Evolutionary conservation across 2,113 vertebrate species (phyloP), one percentile per base, ranked within the genome.

Genomic region (Nannospalax galili): DNA sequence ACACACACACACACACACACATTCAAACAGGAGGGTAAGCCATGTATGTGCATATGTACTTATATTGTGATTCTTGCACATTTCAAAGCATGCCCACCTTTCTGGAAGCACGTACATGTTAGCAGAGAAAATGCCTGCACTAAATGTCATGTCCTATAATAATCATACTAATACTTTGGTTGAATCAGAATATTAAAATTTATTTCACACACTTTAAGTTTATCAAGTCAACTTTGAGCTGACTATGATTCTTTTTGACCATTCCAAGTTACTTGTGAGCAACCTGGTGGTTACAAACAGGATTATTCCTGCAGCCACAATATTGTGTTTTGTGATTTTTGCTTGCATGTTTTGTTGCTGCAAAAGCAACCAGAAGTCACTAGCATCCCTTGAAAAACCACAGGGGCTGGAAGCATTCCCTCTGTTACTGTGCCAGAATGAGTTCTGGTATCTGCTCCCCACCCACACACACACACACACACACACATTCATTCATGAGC

Each of bases 111-210:
- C 40, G 22, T 64, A 48, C 90, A 70, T n/a, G 28, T 64, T 30
- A 22, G 11, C 26, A n/a, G 35, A 80, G 40, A 64, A 93, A 92
- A 84, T 45, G 89, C 56, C 52, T 97, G 92, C 97, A 95, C 94
- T 95, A 84, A 88, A 98, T 92, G 96, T 97, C 96, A 95, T 97
- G 96, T 98, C 91, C 97, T 70, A 9, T 78, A 98, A 94, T 96
- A 96, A 97, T 97, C 97, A n/a, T n/a, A 32, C 88, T 93, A 97
- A 89, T 93, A 97, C 90, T 96, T 95, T 95, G 77, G 0, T 72
- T 64, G 82, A 67, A n/a, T 40, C 73, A 64, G 19, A 91, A 88
- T 3, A 65, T 52, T 7, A 74, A 95, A 56, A 37, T 60, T 48
- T 94, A 26, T 91, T 88, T 93, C 94, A 72, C 8, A 69, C 22